Conservation (phyloP, 2,888 invertebrate genomes). For the Acanthosepion pharaonis region DNA sequence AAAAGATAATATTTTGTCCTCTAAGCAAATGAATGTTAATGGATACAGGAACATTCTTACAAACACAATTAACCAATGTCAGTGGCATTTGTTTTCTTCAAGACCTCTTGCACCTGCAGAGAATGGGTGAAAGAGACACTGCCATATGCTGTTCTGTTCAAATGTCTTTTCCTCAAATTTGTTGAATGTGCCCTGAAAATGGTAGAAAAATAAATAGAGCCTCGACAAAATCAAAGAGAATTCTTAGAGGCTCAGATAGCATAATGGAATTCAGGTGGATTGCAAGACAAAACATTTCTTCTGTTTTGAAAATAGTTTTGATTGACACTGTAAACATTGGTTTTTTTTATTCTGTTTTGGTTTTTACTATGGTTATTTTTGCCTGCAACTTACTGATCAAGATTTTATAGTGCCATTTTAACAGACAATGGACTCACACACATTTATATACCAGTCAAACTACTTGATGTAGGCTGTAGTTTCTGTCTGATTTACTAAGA, state of each 20-base stretch:
- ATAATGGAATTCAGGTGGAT: neutral
- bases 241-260: neutral
- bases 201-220: neutral
- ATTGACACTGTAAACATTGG: too few relatives aligned
- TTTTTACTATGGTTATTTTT: too few relatives aligned
- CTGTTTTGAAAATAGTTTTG: too few relatives aligned
- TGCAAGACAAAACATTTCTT: neutral
- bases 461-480: too few relatives aligned
- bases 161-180: neutral
- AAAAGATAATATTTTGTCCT: neutral
- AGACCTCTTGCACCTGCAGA: neutral
- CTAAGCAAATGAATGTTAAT: neutral
- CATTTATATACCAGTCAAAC: too few relatives aligned
- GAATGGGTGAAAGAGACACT: neutral
- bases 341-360: too few relatives aligned
- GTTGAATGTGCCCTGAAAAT: neutral
- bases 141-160: neutral
- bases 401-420: too few relatives aligned
- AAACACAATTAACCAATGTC: neutral
- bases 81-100: neutral
- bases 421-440: too few relatives aligned
- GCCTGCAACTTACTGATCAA: too few relatives aligned
- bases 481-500: too few relatives aligned
- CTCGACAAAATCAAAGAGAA: neutral
- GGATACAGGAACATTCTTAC: neutral